Base-by-base conservation (phyloP, 1,140 invertebrate species). In the Capitella teleta region DNA sequence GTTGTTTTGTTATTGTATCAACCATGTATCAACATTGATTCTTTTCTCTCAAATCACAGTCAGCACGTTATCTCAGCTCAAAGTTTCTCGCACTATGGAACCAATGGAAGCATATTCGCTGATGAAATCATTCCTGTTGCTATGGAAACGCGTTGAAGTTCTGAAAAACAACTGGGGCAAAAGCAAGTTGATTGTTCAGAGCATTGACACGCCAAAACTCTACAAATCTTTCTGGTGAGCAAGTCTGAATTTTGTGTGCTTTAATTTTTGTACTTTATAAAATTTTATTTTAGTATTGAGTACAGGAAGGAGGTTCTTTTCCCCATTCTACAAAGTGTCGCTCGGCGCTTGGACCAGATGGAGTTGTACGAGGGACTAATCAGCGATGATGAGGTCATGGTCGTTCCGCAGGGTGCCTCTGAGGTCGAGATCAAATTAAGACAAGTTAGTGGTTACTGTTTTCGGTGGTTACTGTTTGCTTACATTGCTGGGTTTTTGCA, bases 141-240 rank as follows among this genome's bases (percentile, higher is more conserved):
- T 69, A 6, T 72, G 68, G 68, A 70, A 70, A 55, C 61, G 65
- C 45, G 48, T 70, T 18, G 66, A 71, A 52, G 55, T 63, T 32
- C 28, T 65, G 1, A 71, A 69, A 43, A 34, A 53, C 19, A 64
- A 68, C 52, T 72, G 70, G 70, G 63, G 64, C 3, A 47, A 53
- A 24, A 52, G 61, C 5, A 61, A 59, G 37, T 59, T 72, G 0
- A 40, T 45, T n/a, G 55, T 66, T 12, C 59, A 68, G 45, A 44
- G 51, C 3, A 64, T 70, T 32, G 58, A 70, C 41, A 58, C 51
- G 10, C 46, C 55, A 19, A 46, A 48, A 4, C 28, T 63, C 16
- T 64, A 63, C 51, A 62, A 53, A 18, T 60, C 67, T 23, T 68
- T 60, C 45, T 60, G 59, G 68, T 69, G 56, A 53, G 42, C 16